A percentile compares a stretch with the other conserved stretches of the same genome.
Evolutionary conservation across 2,797 vertebrate genomes (phyloP).

Genomic region (Myoxocephalus aenaeus): DNA sequence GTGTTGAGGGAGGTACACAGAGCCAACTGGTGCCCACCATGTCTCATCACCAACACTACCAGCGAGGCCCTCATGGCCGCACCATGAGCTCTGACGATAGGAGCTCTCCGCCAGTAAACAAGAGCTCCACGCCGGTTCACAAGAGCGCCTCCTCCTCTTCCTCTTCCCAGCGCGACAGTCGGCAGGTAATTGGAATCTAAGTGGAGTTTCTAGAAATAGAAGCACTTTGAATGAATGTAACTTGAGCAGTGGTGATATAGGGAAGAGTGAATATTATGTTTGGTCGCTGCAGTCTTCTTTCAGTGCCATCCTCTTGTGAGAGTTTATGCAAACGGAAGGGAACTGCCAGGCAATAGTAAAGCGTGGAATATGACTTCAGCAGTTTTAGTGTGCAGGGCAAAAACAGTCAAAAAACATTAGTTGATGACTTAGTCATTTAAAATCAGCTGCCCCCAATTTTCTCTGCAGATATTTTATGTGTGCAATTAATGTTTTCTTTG

Average conservation of each 20-base stretch:
- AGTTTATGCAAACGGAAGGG: constrained; percentile 26
- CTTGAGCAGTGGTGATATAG: constrained; percentile 19
- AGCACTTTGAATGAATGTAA: constrained; percentile 26
- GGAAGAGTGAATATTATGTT: constrained; percentile 18
- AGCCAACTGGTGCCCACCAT: constrained; percentile 67
- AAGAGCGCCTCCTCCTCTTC: constrained; percentile 95
- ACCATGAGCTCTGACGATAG: constrained; percentile 95
- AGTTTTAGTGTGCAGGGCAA: constrained; percentile 9
- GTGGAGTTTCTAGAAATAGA: constrained; percentile 16
- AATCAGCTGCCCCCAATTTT: background rate
- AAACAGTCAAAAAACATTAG: constrained; percentile 14
- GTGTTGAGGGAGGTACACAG: constrained; percentile 72
- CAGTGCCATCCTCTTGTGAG: constrained; percentile 5
- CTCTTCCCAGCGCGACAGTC: constrained; percentile 94
- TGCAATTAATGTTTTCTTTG: background rate
- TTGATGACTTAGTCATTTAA: constrained; percentile 1
- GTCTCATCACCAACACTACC: constrained; percentile 82
- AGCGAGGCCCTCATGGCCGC: constrained; percentile 81
- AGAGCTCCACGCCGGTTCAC: constrained; percentile 93
- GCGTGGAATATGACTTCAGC: constrained; percentile 20
- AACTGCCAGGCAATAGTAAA: constrained; percentile 23
- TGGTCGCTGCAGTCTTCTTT: constrained; percentile 26
- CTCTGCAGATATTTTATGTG: background rate
- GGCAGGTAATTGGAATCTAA: constrained; percentile 88
- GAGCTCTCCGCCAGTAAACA: constrained; percentile 87